Conservation (phyloP, 2,113 vertebrate genomes). For the Calidris pugnax region DNA sequence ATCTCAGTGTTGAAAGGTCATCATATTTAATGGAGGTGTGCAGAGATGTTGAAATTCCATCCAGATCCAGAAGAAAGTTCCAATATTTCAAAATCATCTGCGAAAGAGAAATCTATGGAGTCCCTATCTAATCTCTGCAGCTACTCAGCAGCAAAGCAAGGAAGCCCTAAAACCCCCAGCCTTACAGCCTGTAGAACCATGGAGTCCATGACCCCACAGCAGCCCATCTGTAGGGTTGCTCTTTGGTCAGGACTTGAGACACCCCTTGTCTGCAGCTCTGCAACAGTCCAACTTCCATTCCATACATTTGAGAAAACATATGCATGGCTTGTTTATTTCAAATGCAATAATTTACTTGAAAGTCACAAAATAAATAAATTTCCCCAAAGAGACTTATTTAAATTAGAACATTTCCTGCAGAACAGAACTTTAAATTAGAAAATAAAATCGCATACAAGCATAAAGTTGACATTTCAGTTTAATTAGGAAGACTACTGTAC, state of each 20-base stretch:
- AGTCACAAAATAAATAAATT: slow-evolving; percentile 33
- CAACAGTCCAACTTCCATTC: background rate
- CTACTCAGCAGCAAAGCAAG: background rate
- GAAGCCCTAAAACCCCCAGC: background rate
- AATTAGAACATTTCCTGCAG: slow-evolving; percentile 53
- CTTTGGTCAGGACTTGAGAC: background rate
- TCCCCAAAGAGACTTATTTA: slow-evolving; percentile 32
- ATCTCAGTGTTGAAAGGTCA: background rate
- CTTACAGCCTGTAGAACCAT: background rate
- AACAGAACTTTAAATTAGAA: slow-evolving; percentile 62
- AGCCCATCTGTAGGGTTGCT: background rate
- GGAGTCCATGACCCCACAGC: background rate
- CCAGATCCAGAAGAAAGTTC: background rate
- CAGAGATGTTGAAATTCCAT: background rate
- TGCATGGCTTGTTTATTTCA: background rate
- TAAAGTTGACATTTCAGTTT: slow-evolving; percentile 76
- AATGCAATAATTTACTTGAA: slow-evolving; percentile 44
- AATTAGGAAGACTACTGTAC: slow-evolving; percentile 72
- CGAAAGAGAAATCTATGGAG: background rate
- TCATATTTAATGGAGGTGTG: background rate
- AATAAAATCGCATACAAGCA: slow-evolving; percentile 26
- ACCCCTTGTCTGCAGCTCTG: background rate
- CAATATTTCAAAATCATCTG: background rate
- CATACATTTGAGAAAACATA: background rate
- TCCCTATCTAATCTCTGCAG: background rate